These are phyloP conservation scores for Sebastes glaucus DNA, from an alignment of 2,797 vertebrate species.

Conservation along the genomic window DNA sequence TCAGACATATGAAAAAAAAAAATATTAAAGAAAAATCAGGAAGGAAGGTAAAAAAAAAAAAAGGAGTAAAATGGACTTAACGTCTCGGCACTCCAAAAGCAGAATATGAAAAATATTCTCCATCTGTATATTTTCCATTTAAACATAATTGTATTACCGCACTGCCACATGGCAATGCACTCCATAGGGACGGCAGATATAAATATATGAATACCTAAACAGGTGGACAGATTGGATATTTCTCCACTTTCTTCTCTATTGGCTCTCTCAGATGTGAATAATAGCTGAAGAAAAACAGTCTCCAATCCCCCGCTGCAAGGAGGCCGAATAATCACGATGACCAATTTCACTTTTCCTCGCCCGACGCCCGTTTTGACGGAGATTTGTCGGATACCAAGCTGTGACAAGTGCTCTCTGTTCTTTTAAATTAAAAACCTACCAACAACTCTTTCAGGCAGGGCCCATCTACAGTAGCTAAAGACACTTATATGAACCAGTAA, in stretches of 20 bases:
- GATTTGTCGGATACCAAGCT: background rate
- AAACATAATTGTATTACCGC: constrained; percentile 13
- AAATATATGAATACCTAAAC: constrained; percentile 54
- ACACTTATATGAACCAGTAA: background rate
- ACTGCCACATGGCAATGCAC: background rate
- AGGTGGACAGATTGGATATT: constrained; percentile 34
- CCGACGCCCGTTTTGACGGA: background rate
- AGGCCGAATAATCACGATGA: constrained; percentile 24
- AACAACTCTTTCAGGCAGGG: background rate
- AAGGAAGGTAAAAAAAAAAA: no score
- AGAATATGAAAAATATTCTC: background rate
- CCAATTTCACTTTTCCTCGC: background rate
- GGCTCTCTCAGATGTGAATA: constrained; percentile 25
- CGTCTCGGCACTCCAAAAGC: background rate
- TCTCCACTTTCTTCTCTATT: constrained; percentile 10
- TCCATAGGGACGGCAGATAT: constrained; percentile 20
- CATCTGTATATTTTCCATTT: constrained; percentile 29
- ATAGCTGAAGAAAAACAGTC: constrained; percentile 2
- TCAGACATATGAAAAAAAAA: background rate
- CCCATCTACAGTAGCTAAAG: background rate
- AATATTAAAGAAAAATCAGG: background rate
- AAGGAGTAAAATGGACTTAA: background rate
- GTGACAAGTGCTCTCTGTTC: background rate
- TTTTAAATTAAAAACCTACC: background rate
- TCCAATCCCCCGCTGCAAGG: constrained; percentile 5